phyloP scores from a whole-genome alignment of 2,797 vertebrate species.

The Brachyalestes nurse region DNA sequence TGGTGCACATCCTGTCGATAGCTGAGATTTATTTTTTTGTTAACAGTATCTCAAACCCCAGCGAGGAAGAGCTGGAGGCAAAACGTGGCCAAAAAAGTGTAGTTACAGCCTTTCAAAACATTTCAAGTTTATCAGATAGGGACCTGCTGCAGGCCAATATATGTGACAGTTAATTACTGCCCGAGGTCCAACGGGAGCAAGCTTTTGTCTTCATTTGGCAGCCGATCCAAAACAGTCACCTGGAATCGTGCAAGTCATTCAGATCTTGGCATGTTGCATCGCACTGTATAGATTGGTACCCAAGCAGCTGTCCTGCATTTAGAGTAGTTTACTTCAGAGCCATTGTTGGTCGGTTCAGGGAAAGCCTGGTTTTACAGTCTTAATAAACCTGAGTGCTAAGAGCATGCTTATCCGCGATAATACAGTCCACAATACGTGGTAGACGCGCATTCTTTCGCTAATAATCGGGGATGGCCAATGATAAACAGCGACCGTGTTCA shows the following conservation, averaged over 20 bases:
- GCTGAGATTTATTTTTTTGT: constrained; percentile 27
- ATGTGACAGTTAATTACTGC: constrained; percentile 55
- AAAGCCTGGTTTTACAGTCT: not conserved
- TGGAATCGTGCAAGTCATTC: constrained; percentile 42
- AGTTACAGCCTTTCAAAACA: constrained; percentile 47
- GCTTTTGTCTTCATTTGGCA: constrained; percentile 41
- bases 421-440: not conserved
- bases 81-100: constrained; percentile 29
- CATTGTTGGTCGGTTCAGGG: not conserved
- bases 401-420: not conserved
- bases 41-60: constrained; percentile 40
- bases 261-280: constrained; percentile 24
- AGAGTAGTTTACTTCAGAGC: not conserved
- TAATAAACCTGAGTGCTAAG: not conserved
- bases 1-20: constrained; percentile 36
- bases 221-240: constrained; percentile 41
- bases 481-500: constrained; percentile 72
- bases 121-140: constrained; percentile 48
- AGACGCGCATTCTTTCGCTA: constrained; percentile 67
- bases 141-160: constrained; percentile 46
- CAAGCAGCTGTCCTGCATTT: not conserved
- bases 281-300: constrained; percentile 3
- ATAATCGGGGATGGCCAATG: constrained; percentile 66
- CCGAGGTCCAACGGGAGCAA: constrained; percentile 37
- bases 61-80: constrained; percentile 33